Evolutionary conservation across 2,113 vertebrate species (phyloP), one percentile per base, ranked within the genome.

Genomic region (Sakesphorus luctuosus): DNA sequence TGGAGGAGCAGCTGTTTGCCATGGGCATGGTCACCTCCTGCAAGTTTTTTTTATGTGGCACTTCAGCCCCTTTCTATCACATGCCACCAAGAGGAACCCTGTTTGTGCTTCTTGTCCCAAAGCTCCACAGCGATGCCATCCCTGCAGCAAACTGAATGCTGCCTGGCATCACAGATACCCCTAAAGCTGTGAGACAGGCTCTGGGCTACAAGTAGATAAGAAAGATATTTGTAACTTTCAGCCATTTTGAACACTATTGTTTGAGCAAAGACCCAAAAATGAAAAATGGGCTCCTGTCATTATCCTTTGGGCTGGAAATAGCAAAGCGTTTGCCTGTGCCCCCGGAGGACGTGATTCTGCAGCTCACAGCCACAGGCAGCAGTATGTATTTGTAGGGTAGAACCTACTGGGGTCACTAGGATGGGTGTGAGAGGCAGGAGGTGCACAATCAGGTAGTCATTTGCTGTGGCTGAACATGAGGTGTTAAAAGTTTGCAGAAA

Each of bases 401-500:
- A 26, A 35, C n/a, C 40, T 53, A 9, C 36, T 4, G 46, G 3
- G 2, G 23, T 80, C 71, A 15, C 46, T 24, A 29, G 47, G 36
- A 55, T 28, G 29, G 6, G 31, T 23, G 50, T 47, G 80, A 1
- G 3, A 90, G 83, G 79, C 66, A 90, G 61, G n/a, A 88, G 29
- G 16, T 61, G 14, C 46, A 67, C 23, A 18, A 26, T 31, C 36
- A 78, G 52, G 63, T 3, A 58, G 20, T n/a, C 9, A n/a, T 44
- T 65, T 59, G 25, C 62, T 87, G 49, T n/a, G 53, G 28, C 31
- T 73, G 59, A 82, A 56, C 61, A 25, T 12, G 13, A 65, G 23
- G 59, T 55, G 59, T 59, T 63, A 71, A 59, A 73, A 94, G 47
- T 35, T 79, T 80, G 26, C n/a, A 83, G 67, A 52, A 83, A 94